These are phyloP conservation scores for Anoplopoma fimbria DNA, from an alignment of 2,113 vertebrate species.

Conservation along the genomic window DNA sequence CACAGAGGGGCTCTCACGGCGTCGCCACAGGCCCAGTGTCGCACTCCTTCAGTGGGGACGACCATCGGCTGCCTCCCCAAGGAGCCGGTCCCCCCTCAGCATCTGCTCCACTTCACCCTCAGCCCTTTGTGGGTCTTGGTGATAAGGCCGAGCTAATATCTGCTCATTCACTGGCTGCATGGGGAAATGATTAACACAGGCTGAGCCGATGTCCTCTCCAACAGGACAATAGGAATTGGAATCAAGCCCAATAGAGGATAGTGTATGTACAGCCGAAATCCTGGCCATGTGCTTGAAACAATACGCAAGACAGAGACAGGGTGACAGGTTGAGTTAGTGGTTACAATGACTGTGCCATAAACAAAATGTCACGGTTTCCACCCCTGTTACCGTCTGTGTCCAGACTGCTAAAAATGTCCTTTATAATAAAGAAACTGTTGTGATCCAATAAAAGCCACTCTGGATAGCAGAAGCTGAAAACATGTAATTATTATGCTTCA, in stretches of 20 bases:
- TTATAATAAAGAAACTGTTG: conserved; percentile 14
- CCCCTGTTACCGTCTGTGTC: not conserved
- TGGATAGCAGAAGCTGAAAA: not conserved
- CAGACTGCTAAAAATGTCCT: conserved; percentile 17
- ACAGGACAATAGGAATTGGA: conserved; percentile 55
- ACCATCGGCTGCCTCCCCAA: conserved; percentile 55
- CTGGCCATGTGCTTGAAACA: conserved; percentile 47
- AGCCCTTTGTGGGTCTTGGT: conserved; percentile 70
- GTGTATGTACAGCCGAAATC: conserved; percentile 29
- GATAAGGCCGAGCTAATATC: conserved; percentile 72
- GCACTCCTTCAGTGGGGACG: conserved; percentile 42
- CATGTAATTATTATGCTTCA: not conserved
- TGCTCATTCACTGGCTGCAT: conserved; percentile 33
- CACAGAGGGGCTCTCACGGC: conserved; percentile 16
- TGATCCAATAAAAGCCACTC: not conserved
- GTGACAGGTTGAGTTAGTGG: conserved; percentile 30
- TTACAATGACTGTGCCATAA: conserved; percentile 28
- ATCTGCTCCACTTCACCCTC: conserved; percentile 53
- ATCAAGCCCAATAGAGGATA: conserved; percentile 22
- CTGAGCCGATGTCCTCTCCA: conserved; percentile 51
- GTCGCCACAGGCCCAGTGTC: conserved; percentile 34
- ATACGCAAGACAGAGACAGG: conserved; percentile 25
- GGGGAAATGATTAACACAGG: conserved; percentile 50
- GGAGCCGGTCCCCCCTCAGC: conserved; percentile 25
- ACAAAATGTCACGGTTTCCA: conserved; percentile 39